Base-by-base conservation (phyloP, 2,797 vertebrate species). In the Leptatherina wallacei region DNA sequence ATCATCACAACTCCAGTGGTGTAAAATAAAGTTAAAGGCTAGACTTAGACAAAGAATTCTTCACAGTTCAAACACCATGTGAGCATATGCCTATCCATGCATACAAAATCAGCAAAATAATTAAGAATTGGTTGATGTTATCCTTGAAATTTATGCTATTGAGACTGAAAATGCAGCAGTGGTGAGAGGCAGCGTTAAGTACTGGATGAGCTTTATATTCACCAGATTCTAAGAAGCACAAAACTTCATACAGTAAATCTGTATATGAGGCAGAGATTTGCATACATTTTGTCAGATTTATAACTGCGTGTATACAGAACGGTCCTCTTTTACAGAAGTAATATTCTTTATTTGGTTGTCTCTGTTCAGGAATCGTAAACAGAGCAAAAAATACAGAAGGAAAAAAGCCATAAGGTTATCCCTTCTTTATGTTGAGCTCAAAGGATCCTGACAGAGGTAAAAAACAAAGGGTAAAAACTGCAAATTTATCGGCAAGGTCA, bases 401-500 rank as follows among this genome's bases (percentile, higher is more conserved):
- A 30, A 3, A 35, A 44, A 20, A n/a, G 20, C 9, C 22, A 49
- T 49, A 49, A 49, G 20, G 18, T 40, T 32, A 67, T 56, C 65
- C 42, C 20, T 4, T 44, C 38, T 22, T 10, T 32, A 42, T 12
- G 36, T 56, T 18, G 14, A 33, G 30, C 56, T 58, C 29, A 49
- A 47, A 58, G 54, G 55, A 35, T n/a, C 29, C n/a, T 33, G 44
- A 44, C 54, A 56, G 12, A 12, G 40, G 38, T 44, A 57, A 33
- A 42, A 44, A 14, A 59, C 40, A 44, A 58, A 33, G n/a, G 13
- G 5, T 68, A 33, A 32, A 20, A 36, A 68, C 8, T 18, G 10
- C 44, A 33, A 47, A 58, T 33, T n/a, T 16, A 57, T 22, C 6
- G 32, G 42, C 65, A 59, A 68, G 55, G n/a, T 68, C 65, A 59